These are phyloP conservation scores for Todiramphus saurophagus DNA, from an alignment of 2,113 vertebrate genomes.

Conservation along the genomic window DNA sequence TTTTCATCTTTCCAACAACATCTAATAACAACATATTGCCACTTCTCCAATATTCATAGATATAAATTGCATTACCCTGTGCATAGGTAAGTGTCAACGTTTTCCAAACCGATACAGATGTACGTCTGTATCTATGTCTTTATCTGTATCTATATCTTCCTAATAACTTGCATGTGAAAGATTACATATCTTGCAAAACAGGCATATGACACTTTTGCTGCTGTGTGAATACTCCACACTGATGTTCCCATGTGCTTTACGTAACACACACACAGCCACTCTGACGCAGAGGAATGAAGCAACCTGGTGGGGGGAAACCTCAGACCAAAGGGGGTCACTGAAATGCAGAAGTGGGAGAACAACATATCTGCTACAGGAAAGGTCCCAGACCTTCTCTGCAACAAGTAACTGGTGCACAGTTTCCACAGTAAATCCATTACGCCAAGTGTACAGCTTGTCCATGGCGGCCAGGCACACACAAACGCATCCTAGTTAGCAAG, in stretches of 20 bases:
- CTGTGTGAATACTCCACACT: not conserved
- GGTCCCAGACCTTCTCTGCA: not conserved
- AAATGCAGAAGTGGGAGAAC: conserved; percentile 19
- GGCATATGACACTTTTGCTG: not conserved
- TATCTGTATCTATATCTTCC: not conserved
- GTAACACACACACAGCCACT: not conserved
- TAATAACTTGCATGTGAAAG: not conserved
- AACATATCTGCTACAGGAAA: not conserved
- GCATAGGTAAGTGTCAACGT: not conserved
- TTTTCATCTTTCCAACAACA: not conserved
- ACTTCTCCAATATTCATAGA: not conserved
- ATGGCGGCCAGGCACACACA: not conserved
- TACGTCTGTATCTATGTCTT: not conserved
- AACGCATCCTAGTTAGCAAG: not conserved
- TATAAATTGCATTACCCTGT: not conserved
- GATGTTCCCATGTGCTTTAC: not conserved
- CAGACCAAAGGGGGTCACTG: not conserved
- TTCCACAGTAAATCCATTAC: not conserved
- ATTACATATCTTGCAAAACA: not conserved
- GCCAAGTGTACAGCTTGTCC: not conserved
- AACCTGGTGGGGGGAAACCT: not conserved
- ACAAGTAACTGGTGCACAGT: not conserved
- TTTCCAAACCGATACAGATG: not conserved
- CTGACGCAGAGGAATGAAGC: not conserved
- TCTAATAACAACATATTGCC: not conserved